Percentiles rank a stretch among this genome's conserved stretches.
Evolutionary conservation across 2,797 vertebrate genomes (phyloP).

Genomic region (Sebastes nivosus): DNA sequence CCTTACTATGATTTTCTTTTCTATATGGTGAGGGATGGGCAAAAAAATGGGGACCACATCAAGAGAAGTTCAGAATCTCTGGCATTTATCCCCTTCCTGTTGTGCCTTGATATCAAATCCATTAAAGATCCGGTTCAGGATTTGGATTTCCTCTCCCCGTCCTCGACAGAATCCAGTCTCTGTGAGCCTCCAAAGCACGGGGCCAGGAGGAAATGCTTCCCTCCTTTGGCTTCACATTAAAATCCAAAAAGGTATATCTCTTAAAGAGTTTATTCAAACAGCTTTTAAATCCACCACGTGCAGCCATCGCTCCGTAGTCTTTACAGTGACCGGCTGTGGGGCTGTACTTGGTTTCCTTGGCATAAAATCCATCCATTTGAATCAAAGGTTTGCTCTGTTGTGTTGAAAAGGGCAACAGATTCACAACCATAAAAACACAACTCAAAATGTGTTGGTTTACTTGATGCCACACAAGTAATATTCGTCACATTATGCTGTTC

Average conservation of each 20-base stretch:
- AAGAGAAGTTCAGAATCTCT: constrained; percentile 33
- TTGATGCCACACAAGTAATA: constrained; percentile 19
- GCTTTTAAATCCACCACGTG: constrained; percentile 49
- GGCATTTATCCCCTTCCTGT: constrained; percentile 22
- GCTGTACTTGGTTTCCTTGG: constrained; percentile 59
- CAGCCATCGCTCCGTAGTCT: constrained; percentile 43
- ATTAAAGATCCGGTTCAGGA: constrained; percentile 28
- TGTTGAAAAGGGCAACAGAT: constrained; percentile 34
- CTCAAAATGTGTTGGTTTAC: constrained; percentile 24
- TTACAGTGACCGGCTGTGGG: constrained; percentile 31
- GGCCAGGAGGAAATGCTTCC: constrained; percentile 33
- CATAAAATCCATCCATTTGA: constrained; percentile 58
- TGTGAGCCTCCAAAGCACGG: constrained; percentile 33
- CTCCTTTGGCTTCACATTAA: constrained; percentile 62
- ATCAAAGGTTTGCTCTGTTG: constrained; percentile 24
- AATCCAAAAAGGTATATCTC: constrained; percentile 47
- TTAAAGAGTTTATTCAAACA: constrained; percentile 37
- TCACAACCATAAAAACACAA: constrained; percentile 29
- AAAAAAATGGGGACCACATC: constrained; percentile 29
- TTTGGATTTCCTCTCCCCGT: constrained; percentile 24
- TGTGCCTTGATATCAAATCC: constrained; percentile 51
- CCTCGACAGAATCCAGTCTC: constrained; percentile 38
- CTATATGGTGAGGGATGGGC: constrained; percentile 13
- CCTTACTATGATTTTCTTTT: constrained; percentile 12
- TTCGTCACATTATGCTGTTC: constrained; percentile 43